phyloP scores from a whole-genome alignment of 2,888 invertebrate species.

The Lepidochrysops patricia region DNA sequence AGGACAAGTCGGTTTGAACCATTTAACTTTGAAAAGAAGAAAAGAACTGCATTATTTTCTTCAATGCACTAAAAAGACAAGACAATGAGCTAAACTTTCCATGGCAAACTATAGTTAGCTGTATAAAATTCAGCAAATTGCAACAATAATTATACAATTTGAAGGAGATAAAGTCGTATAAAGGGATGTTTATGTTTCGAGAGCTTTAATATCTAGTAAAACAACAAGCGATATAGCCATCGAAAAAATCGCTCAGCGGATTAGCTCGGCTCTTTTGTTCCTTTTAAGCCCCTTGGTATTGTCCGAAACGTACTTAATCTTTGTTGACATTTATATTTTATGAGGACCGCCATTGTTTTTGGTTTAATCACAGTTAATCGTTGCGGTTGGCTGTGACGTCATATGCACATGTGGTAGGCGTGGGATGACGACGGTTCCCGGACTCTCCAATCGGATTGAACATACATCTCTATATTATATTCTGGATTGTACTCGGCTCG shows the following conservation, averaged over 20 bases:
- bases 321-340: slow-evolving; percentile 4
- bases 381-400: slow-evolving; percentile 34
- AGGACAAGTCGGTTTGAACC: neutral
- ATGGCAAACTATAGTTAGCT: neutral
- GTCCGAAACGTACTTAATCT: neutral
- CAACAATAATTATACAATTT: too few species aligned
- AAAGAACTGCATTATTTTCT: neutral
- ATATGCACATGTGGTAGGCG: slow-evolving; percentile 28
- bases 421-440: slow-evolving; percentile 30
- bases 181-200: neutral
- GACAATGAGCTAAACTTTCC: neutral
- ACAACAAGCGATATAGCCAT: neutral
- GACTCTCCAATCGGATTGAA: slow-evolving; percentile 14
- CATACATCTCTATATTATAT: neutral
- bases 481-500: neutral
- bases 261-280: neutral
- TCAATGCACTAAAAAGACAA: neutral
- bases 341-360: neutral
- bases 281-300: neutral
- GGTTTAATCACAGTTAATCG: slow-evolving; percentile 23
- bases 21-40: neutral
- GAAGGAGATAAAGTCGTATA: neutral
- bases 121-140: neutral
- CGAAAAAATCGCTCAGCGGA: neutral
- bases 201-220: neutral